These are phyloP conservation scores for Calosoma granatense DNA, from an alignment of 1,140 invertebrate species.

Conservation along the genomic window DNA sequence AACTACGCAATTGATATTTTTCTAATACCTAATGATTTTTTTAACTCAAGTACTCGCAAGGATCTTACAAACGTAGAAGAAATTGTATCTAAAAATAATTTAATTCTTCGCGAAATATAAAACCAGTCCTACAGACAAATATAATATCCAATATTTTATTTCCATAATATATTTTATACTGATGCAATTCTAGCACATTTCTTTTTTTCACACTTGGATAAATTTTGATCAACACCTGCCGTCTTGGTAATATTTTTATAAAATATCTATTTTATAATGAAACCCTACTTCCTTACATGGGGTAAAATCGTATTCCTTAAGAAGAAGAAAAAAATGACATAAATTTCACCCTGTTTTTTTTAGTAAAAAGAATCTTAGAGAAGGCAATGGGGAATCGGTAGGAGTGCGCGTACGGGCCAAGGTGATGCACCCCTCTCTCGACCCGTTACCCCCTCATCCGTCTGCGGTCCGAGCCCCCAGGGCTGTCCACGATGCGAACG, in stretches of 20 bases:
- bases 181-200: not conserved
- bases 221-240: not conserved
- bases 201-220: not conserved
- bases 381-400: not conserved
- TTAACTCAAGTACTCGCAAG: no score
- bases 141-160: no score
- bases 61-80: no score
- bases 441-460: not conserved
- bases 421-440: not conserved
- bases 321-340: not conserved
- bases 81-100: no score
- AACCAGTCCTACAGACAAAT: no score
- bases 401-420: no score
- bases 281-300: not conserved
- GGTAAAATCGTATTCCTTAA: not conserved
- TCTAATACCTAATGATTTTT: no score
- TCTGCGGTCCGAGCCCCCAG: not conserved
- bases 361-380: not conserved
- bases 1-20: no score
- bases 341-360: not conserved
- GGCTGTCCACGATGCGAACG: not conserved
- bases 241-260: not conserved
- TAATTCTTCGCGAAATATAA: no score
- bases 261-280: not conserved
- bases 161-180: not conserved